Conservation (phyloP, 2,888 invertebrate genomes). For the Caenorhabditis sp. region DNA sequence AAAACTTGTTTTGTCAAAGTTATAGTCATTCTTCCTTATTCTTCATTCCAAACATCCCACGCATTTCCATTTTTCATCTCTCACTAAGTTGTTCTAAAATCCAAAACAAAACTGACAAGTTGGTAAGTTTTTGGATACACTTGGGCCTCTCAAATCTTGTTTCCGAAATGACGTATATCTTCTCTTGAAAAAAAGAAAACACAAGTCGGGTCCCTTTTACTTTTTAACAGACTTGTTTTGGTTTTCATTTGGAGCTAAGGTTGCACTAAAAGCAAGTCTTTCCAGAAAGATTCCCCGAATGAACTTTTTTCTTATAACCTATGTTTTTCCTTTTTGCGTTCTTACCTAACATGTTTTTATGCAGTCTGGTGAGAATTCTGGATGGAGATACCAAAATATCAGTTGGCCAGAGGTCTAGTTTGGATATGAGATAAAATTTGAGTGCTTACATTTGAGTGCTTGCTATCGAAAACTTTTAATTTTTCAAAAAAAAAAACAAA, state of each 20-base stretch:
- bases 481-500: neutral
- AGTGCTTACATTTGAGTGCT: too few relatives aligned
- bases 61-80: constrained; percentile 24
- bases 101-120: constrained; percentile 60
- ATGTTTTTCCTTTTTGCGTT: too few relatives aligned
- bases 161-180: constrained; percentile 24
- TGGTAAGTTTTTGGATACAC: constrained; percentile 51
- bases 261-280: neutral
- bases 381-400: too few relatives aligned
- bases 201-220: neutral
- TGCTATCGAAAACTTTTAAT: too few relatives aligned
- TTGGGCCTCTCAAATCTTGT: constrained; percentile 20
- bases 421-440: too few relatives aligned
- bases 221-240: neutral
- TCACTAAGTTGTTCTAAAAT: constrained; percentile 9
- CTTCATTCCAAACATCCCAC: constrained; percentile 30
- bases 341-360: too few relatives aligned
- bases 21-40: constrained; percentile 12
- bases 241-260: neutral
- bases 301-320: too few relatives aligned
- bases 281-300: neutral
- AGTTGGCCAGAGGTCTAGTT: too few relatives aligned
- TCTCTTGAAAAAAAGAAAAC: constrained; percentile 3
- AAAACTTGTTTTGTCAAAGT: constrained; percentile 22
- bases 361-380: too few relatives aligned